Conservation (phyloP, 2,888 invertebrate genomes). For the Cerastis rubricosa region DNA sequence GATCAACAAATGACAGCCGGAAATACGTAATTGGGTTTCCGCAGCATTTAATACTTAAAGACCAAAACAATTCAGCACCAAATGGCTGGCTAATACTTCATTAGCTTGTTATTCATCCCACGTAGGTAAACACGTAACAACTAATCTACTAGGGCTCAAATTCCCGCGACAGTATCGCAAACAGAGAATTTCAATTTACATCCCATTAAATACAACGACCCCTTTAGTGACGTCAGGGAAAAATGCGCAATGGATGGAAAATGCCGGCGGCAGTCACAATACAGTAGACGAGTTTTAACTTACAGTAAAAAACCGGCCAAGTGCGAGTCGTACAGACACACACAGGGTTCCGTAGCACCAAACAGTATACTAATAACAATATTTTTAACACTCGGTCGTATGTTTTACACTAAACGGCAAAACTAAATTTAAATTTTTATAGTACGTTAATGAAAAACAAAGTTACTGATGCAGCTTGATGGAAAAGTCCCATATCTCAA, state of each 20-base stretch:
- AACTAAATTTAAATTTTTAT: too few species aligned
- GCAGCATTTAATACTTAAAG: neutral
- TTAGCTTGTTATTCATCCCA: slow-evolving; percentile 18
- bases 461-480: too few species aligned
- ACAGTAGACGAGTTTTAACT: neutral
- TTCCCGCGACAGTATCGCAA: slow-evolving; percentile 15
- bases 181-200: slow-evolving; percentile 53
- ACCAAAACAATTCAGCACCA: neutral
- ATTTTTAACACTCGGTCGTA: too few species aligned
- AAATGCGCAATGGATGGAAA: slow-evolving; percentile 51
- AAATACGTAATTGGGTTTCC: neutral
- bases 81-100: neutral
- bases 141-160: slow-evolving; percentile 40
- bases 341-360: too few species aligned
- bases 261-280: slow-evolving; percentile 1
- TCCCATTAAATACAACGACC: slow-evolving; percentile 35
- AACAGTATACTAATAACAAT: too few species aligned
- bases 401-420: too few species aligned
- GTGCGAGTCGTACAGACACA: too few species aligned
- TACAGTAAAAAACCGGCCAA: neutral
- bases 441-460: too few species aligned
- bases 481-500: too few species aligned
- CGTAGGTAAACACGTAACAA: slow-evolving; percentile 13
- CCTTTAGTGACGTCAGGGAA: slow-evolving; percentile 29
- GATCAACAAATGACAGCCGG: too few species aligned